Conservation (phyloP, 1,140 invertebrate species). For the Lepidotrigona ventralis region DNA sequence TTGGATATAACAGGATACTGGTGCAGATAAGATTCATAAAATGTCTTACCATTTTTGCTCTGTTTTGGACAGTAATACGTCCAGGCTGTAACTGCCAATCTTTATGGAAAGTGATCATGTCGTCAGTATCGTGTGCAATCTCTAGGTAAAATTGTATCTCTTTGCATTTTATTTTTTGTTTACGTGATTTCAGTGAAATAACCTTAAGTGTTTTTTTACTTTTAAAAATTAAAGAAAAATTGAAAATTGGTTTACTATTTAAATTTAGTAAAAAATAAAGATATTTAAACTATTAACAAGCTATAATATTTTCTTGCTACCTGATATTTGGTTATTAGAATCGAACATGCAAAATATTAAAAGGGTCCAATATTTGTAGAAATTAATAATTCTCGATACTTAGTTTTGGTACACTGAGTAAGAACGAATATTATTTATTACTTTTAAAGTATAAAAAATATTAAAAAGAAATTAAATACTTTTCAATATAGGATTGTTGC, state of each 20-base stretch:
- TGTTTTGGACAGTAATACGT: constrained; percentile 67
- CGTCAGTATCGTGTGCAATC: constrained; percentile 54
- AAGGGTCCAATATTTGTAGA: constrained; percentile 55
- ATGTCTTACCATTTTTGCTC: constrained; percentile 51
- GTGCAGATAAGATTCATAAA: constrained; percentile 45
- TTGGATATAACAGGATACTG: constrained; percentile 34
- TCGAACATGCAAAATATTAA: constrained; percentile 26
- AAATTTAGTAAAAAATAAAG: constrained; percentile 5
- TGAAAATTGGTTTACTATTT: not conserved
- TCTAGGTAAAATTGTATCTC: constrained; percentile 8
- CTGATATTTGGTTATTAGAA: not conserved
- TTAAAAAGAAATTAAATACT: not conserved
- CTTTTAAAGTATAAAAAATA: not conserved
- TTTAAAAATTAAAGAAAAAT: not conserved
- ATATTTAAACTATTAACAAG: constrained; percentile 10
- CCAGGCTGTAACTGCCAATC: constrained; percentile 72
- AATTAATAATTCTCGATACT: constrained; percentile 6
- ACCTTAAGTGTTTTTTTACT: not conserved
- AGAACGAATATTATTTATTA: constrained; percentile 26
- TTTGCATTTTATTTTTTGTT: not conserved
- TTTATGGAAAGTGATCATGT: constrained; percentile 55
- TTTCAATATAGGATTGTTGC: not conserved
- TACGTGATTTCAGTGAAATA: constrained; percentile 5
- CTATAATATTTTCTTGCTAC: constrained; percentile 15
- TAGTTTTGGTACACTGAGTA: constrained; percentile 4